Conservation (phyloP, 2,113 vertebrate species). For the Nanorana parkeri region DNA sequence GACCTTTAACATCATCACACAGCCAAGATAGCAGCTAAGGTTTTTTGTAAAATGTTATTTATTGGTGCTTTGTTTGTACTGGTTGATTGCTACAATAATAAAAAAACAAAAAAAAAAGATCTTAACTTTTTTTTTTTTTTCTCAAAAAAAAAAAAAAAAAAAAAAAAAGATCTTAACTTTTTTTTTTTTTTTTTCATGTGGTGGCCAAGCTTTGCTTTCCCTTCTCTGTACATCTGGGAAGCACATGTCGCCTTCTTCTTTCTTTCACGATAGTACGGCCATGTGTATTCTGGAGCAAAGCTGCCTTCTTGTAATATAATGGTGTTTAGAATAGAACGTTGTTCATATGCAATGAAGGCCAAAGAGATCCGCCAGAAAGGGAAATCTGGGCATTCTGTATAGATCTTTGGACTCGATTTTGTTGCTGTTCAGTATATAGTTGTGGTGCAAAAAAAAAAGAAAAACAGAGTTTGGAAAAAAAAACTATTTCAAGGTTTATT, state of each 20-base stretch:
- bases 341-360: slow-evolving; percentile 79
- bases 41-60: slow-evolving; percentile 84
- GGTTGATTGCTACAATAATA: slow-evolving; percentile 67
- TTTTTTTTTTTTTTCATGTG: slow-evolving; percentile 24
- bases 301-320: slow-evolving; percentile 70
- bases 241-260: slow-evolving; percentile 79
- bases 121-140: slow-evolving; percentile 6
- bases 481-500: slow-evolving; percentile 52
- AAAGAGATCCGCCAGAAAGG: slow-evolving; percentile 80
- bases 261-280: slow-evolving; percentile 75
- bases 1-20: slow-evolving; percentile 75
- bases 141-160: slow-evolving; percentile 57
- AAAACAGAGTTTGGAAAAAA: slow-evolving; percentile 32
- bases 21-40: slow-evolving; percentile 49
- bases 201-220: slow-evolving; percentile 50
- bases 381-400: slow-evolving; percentile 82
- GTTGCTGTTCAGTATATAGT: slow-evolving; percentile 69
- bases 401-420: slow-evolving; percentile 77
- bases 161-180: slow-evolving; percentile 33
- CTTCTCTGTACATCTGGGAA: slow-evolving; percentile 61
- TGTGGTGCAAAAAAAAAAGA: slow-evolving; percentile 50
- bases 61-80: slow-evolving; percentile 78
- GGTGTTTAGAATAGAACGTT: slow-evolving; percentile 74
- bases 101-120: slow-evolving; percentile 45
- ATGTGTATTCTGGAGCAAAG: slow-evolving; percentile 73